Conservation (phyloP, 2,797 vertebrate species). For the Alectoris magna region DNA sequence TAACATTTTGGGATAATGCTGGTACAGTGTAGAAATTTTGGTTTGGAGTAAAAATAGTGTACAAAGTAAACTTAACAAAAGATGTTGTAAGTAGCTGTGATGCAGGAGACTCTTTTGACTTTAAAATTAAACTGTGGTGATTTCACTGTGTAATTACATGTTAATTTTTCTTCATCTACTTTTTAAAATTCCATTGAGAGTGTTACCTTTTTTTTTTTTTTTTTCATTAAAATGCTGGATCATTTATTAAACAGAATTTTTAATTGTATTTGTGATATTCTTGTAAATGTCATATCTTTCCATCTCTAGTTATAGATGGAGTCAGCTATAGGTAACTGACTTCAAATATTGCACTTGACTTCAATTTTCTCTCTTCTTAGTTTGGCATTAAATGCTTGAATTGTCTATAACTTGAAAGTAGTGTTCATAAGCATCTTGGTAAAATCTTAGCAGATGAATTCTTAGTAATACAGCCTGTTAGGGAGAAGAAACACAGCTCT, state of each 20-base stretch:
- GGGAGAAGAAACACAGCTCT: background rate
- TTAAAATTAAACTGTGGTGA: constrained; percentile 62
- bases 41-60: constrained; percentile 37
- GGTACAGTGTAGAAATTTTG: constrained; percentile 15
- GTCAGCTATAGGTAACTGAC: constrained; percentile 16
- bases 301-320: background rate
- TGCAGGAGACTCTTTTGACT: constrained; percentile 48
- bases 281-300: constrained; percentile 60
- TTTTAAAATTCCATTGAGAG: constrained; percentile 69
- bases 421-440: constrained; percentile 9
- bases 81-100: constrained; percentile 2
- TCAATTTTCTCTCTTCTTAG: constrained; percentile 53
- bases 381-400: constrained; percentile 39
- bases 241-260: constrained; percentile 65
- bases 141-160: constrained; percentile 67
- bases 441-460: constrained; percentile 24
- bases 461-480: background rate
- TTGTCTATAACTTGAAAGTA: constrained; percentile 35
- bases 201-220: constrained; percentile 44
- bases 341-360: constrained; percentile 52
- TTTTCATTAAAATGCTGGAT: constrained; percentile 69
- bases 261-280: constrained; percentile 59
- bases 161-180: constrained; percentile 72
- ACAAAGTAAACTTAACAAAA: constrained; percentile 63
- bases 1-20: constrained; percentile 45